Percentiles rank a stretch among this genome's conserved stretches.
Evolutionary conservation across 2,113 vertebrate genomes (phyloP).

Genomic region (Gallinago paraguaiae): DNA sequence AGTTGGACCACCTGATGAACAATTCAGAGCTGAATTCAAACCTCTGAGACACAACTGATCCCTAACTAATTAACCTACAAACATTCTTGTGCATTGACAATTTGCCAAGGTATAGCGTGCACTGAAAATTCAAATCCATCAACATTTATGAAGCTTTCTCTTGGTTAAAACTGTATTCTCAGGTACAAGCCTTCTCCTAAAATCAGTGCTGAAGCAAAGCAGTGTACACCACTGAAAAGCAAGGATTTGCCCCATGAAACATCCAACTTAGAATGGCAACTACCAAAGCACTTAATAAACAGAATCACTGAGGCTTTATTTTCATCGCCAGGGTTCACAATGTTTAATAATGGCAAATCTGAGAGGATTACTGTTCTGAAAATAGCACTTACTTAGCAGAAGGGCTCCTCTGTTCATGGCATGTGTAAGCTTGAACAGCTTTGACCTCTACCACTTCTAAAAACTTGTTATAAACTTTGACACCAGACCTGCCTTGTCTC

Average conservation of each 20-base stretch:
- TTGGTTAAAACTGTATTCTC: background rate
- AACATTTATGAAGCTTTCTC: background rate
- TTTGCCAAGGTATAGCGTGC: background rate
- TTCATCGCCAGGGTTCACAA: background rate
- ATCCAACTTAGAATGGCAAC: background rate
- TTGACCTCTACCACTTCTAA: background rate
- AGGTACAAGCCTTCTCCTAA: background rate
- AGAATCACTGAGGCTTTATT: background rate
- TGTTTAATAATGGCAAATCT: background rate
- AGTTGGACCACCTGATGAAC: background rate
- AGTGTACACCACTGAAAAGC: background rate
- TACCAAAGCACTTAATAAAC: background rate
- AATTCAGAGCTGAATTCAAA: slow-evolving; percentile 38
- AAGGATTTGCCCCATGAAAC: background rate
- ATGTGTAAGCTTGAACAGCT: background rate
- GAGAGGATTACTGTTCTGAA: background rate
- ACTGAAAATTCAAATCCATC: background rate
- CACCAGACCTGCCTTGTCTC: background rate
- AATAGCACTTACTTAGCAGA: background rate
- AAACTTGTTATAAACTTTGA: background rate
- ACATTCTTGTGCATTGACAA: background rate
- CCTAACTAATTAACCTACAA: slow-evolving; percentile 67
- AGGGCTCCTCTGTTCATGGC: background rate
- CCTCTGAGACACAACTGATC: slow-evolving; percentile 43
- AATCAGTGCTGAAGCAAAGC: background rate